Evolutionary conservation across 2,113 vertebrate species (phyloP).

Genomic region (Cinclus cinclus): DNA sequence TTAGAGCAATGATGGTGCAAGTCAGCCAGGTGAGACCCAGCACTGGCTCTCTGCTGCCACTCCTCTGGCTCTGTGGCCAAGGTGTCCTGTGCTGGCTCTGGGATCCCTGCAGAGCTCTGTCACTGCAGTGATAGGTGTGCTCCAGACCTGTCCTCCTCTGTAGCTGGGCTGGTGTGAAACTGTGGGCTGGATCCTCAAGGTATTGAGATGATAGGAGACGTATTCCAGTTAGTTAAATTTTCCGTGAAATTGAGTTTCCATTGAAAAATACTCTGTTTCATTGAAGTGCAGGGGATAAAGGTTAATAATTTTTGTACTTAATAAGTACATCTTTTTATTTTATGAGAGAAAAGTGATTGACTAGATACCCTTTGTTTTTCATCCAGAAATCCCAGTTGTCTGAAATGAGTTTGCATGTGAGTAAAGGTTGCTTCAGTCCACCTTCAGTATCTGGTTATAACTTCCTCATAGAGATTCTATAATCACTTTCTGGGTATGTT

Average conservation of each 20-base stretch:
- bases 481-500: not conserved
- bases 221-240: not conserved
- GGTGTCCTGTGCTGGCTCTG: not conserved
- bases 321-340: not conserved
- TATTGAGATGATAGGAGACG: not conserved
- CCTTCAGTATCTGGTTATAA: not conserved
- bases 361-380: not conserved
- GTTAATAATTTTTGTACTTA: not conserved
- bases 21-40: not conserved
- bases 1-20: accelerated
- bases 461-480: not conserved
- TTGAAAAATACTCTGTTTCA: not conserved
- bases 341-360: not conserved
- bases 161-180: not conserved
- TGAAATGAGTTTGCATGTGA: not conserved
- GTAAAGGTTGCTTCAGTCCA: not conserved
- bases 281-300: not conserved
- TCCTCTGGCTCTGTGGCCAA: not conserved
- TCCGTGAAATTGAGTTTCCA: not conserved
- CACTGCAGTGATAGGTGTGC: not conserved
- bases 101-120: not conserved
- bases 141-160: not conserved
- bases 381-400: not conserved
- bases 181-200: not conserved
- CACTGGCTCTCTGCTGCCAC: accelerated